Conservation (phyloP, 2,888 invertebrate species). For the Erebia aethiops region DNA sequence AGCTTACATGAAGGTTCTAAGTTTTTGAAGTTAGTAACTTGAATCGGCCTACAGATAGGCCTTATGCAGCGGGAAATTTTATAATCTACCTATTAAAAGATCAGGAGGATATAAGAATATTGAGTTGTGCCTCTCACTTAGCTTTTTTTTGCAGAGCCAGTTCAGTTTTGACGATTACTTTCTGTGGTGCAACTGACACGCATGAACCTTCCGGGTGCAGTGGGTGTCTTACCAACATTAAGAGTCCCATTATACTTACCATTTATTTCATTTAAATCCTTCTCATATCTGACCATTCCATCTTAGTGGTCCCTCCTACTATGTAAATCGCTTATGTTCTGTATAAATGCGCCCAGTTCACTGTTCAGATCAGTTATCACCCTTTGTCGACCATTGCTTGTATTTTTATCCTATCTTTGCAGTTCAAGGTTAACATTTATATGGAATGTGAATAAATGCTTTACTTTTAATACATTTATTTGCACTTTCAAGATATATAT, state of each 20-base stretch:
- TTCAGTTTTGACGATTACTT: no score
- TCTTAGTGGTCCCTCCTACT: slow-evolving; percentile 59
- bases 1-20: no score
- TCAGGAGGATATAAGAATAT: no score
- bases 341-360: slow-evolving; percentile 58
- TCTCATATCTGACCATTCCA: slow-evolving; percentile 63
- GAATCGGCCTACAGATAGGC: no score
- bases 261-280: slow-evolving; percentile 64
- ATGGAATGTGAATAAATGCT: slow-evolving; percentile 20
- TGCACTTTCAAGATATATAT: slow-evolving; percentile 11
- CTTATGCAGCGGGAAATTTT: no score
- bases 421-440: slow-evolving; percentile 43
- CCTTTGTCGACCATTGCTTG: slow-evolving; percentile 45
- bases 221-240: slow-evolving; percentile 56
- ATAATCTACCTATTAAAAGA: no score
- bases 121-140: no score
- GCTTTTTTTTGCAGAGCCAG: no score
- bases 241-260: slow-evolving; percentile 51
- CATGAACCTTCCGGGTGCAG: slow-evolving; percentile 53
- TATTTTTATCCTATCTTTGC: slow-evolving; percentile 42
- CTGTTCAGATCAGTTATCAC: slow-evolving; percentile 52
- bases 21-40: no score
- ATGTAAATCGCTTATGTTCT: slow-evolving; percentile 68
- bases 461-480: slow-evolving; percentile 15
- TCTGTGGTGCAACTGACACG: no score